phyloP scores from a whole-genome alignment of 2,113 vertebrate genomes.

The Phrynosoma blainvillii region DNA sequence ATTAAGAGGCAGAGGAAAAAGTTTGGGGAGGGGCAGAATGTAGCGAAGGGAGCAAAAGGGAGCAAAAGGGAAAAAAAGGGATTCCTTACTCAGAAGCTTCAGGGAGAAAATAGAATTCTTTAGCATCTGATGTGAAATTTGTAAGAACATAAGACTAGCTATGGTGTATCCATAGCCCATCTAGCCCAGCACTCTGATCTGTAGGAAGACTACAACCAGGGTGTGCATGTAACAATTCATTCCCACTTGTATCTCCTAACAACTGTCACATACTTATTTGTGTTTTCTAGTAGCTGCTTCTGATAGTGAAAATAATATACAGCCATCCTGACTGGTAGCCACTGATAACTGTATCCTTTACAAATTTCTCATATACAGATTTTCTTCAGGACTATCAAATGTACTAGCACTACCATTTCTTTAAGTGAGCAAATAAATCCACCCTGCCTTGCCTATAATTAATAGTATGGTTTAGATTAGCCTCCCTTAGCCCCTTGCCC shows the following conservation, averaged over 20 bases:
- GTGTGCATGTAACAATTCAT: background rate
- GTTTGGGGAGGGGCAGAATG: slow-evolving; percentile 22
- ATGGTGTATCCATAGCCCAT: background rate
- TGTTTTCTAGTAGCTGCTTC: too few relatives aligned
- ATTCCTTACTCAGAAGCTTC: background rate
- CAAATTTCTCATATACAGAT: background rate
- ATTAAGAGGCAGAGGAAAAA: slow-evolving; percentile 49
- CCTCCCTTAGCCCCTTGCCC: too few relatives aligned
- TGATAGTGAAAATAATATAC: too few relatives aligned
- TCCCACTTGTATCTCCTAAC: background rate
- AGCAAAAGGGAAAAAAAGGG: too few relatives aligned
- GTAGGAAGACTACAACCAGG: background rate
- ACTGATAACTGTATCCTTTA: background rate
- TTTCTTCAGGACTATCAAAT: background rate
- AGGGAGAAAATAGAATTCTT: background rate
- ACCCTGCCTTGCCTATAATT: background rate
- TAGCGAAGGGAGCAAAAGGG: background rate
- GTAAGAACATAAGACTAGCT: background rate
- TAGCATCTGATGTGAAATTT: background rate
- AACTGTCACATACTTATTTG: background rate
- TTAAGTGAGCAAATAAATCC: background rate
- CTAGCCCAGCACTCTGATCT: background rate
- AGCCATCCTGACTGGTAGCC: too few relatives aligned
- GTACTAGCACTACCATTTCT: background rate
- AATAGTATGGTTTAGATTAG: background rate